Percentiles rank a stretch among this genome's conserved stretches.
phyloP scores from a whole-genome alignment of 92 coral and sea anemone genomes.

The Porites rus region DNA sequence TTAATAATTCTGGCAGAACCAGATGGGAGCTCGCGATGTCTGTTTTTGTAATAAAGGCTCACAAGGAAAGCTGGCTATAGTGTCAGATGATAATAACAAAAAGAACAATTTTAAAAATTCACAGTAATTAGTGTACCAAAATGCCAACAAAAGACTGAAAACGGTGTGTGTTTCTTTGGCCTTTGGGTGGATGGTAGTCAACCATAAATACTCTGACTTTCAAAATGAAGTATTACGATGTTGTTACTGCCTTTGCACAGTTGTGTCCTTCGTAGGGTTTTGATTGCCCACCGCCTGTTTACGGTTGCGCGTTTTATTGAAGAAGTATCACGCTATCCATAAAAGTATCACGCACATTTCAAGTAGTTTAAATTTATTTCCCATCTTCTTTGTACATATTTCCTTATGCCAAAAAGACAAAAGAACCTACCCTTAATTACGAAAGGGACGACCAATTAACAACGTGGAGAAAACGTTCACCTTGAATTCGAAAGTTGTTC shows the following conservation, averaged over 20 bases:
- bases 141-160: background rate
- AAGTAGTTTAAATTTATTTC: conserved; percentile 11
- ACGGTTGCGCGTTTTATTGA: background rate
- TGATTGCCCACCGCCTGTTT: background rate
- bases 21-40: too few species aligned
- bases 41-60: too few species aligned
- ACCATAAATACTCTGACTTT: too few species aligned
- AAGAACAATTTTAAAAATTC: background rate
- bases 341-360: background rate
- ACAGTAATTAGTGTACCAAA: background rate
- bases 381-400: background rate
- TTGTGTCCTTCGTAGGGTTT: background rate
- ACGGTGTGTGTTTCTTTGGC: too few species aligned
- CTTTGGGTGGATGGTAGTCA: too few species aligned
- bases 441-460: background rate
- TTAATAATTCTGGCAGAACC: too few species aligned
- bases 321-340: background rate
- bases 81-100: background rate
- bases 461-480: background rate
- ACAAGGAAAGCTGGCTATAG: too few species aligned
- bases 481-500: background rate
- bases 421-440: background rate
- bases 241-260: background rate
- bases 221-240: too few species aligned
- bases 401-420: background rate